Conservation (phyloP, 2,113 vertebrate genomes). For the Gambusia affinis region DNA sequence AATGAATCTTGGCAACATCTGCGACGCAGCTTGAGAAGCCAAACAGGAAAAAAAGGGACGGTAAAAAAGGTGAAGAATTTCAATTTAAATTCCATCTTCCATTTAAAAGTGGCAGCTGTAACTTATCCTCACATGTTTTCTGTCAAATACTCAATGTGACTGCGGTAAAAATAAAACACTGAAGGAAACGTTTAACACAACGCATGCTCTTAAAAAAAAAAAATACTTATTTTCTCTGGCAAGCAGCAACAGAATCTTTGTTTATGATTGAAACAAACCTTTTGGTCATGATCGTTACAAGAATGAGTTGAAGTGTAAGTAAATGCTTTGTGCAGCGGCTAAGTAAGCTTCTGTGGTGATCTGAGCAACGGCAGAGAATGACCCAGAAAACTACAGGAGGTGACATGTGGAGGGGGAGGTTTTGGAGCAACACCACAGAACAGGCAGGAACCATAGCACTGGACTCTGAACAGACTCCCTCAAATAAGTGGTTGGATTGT, state of each 20-base stretch:
- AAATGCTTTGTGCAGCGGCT: slow-evolving; percentile 31
- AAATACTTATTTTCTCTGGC: background rate
- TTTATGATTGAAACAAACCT: background rate
- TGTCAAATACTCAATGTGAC: background rate
- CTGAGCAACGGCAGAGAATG: slow-evolving; percentile 38
- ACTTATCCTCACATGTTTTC: background rate
- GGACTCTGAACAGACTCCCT: slow-evolving; percentile 29
- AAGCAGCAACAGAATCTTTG: background rate
- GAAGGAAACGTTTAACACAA: background rate
- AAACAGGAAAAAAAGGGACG: background rate
- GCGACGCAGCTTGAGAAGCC: background rate
- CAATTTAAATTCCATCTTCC: background rate
- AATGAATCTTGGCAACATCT: slow-evolving; percentile 1
- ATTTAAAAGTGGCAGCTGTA: background rate
- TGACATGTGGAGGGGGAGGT: slow-evolving; percentile 22
- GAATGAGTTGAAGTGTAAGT: background rate
- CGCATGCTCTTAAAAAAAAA: background rate
- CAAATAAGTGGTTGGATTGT: slow-evolving; percentile 33
- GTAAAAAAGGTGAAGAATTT: background rate
- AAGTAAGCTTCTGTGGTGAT: slow-evolving; percentile 32
- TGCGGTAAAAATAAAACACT: background rate
- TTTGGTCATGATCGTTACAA: background rate
- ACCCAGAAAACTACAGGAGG: slow-evolving; percentile 67
- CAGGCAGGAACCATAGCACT: slow-evolving; percentile 22
- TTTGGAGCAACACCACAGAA: slow-evolving; percentile 10